phyloP scores from a whole-genome alignment of 2,888 invertebrate genomes.

The Drosophila aldrichi region DNA sequence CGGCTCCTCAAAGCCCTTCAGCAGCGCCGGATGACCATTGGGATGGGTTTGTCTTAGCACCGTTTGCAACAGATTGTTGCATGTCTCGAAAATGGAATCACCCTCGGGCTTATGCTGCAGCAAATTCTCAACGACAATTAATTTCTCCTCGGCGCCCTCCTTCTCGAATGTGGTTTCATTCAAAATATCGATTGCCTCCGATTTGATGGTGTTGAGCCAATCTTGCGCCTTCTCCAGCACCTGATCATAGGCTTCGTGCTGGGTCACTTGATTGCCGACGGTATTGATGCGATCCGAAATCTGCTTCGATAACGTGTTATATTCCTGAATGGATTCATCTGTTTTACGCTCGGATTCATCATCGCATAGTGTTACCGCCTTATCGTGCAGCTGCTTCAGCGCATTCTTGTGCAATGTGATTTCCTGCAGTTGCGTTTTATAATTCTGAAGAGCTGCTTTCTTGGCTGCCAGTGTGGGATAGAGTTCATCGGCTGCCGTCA shows the following conservation, averaged over 20 bases:
- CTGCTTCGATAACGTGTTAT: slow-evolving; percentile 89
- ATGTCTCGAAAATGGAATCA: slow-evolving; percentile 89
- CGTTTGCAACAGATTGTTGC: slow-evolving; percentile 89
- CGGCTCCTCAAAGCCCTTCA: slow-evolving; percentile 91
- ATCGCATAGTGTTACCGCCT: slow-evolving; percentile 92
- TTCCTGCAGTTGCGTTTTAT: slow-evolving; percentile 93
- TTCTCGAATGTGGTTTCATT: slow-evolving; percentile 93
- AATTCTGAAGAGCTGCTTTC: slow-evolving; percentile 93
- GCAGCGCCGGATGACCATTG: slow-evolving; percentile 90
- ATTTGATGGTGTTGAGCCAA: slow-evolving; percentile 91
- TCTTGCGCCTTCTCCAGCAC: slow-evolving; percentile 93
- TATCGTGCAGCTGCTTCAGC: slow-evolving; percentile 92
- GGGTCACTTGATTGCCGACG: slow-evolving; percentile 90
- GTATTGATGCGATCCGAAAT: slow-evolving; percentile 89
- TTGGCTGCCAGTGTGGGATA: slow-evolving; percentile 94
- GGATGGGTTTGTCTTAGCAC: slow-evolving; percentile 92
- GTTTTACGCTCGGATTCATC: slow-evolving; percentile 92
- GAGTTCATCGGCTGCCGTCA: slow-evolving; percentile 90
- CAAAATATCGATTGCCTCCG: slow-evolving; percentile 91
- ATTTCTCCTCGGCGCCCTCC: slow-evolving; percentile 91
- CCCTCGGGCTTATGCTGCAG: slow-evolving; percentile 91
- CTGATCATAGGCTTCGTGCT: slow-evolving; percentile 93
- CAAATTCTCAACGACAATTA: slow-evolving; percentile 91
- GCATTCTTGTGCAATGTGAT: slow-evolving; percentile 94
- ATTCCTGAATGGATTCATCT: slow-evolving; percentile 90